A percentile compares a stretch with the other conserved stretches of the same genome.
Evolutionary conservation across 1,140 invertebrate species (phyloP).

Genomic region (Formica exsecta): DNA sequence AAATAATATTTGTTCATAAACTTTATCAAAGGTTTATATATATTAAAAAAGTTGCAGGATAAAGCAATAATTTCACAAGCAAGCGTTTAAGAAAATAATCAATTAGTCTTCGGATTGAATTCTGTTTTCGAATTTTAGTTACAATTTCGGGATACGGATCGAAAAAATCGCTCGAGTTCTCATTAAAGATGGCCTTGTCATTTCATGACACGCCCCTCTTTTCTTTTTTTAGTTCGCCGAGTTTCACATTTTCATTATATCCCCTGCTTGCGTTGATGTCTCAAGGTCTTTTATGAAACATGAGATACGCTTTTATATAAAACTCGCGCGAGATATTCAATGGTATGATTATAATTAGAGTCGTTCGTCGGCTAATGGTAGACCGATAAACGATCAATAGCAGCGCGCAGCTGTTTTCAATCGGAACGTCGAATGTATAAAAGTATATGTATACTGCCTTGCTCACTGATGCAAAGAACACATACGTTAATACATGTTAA

Average conservation of each 20-base stretch:
- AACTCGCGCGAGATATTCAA: conserved; percentile 48
- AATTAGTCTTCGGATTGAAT: neutral
- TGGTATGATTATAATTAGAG: conserved; percentile 55
- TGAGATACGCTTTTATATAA: conserved; percentile 39
- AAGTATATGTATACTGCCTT: neutral
- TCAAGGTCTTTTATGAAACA: conserved; percentile 54
- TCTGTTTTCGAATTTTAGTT: conserved; percentile 47
- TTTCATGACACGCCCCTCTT: conserved; percentile 18
- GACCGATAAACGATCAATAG: conserved; percentile 52
- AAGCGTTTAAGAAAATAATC: neutral
- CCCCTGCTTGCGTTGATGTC: conserved; percentile 34
- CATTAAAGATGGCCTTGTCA: conserved; percentile 76
- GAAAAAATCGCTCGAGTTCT: conserved; percentile 76
- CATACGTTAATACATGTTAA: neutral
- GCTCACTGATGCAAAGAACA: neutral
- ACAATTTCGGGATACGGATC: conserved; percentile 75
- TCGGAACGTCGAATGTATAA: conserved; percentile 14
- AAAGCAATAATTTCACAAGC: neutral
- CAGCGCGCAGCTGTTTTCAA: conserved; percentile 42
- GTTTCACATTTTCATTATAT: conserved; percentile 53
- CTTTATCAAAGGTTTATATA: neutral
- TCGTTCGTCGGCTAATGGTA: conserved; percentile 25
- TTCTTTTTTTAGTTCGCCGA: conserved; percentile 46
- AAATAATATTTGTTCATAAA: conserved; percentile 9
- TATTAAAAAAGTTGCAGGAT: neutral